Evolutionary conservation across 2,888 invertebrate genomes (phyloP).

Genomic region (Neuroscelio doddi): DNA sequence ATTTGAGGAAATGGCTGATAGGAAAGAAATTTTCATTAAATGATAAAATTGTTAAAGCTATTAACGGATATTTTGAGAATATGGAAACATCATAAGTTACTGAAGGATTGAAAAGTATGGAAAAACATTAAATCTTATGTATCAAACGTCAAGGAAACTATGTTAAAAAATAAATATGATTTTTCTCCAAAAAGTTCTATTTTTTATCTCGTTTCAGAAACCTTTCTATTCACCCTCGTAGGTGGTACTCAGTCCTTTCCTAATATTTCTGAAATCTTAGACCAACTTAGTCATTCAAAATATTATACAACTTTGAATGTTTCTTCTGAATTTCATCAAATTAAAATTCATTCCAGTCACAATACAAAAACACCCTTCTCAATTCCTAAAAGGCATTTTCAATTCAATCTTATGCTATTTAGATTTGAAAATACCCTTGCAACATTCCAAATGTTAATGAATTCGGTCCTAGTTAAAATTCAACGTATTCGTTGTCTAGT

Average conservation of each 20-base stretch:
- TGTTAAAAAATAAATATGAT: too few relatives aligned
- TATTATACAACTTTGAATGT: slow-evolving; percentile 55
- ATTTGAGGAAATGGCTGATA: too few relatives aligned
- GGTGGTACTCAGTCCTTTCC: slow-evolving; percentile 59
- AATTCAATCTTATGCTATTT: slow-evolving; percentile 58
- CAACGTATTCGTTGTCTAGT: slow-evolving; percentile 51
- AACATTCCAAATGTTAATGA: slow-evolving; percentile 58
- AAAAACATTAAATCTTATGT: too few relatives aligned
- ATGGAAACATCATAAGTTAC: too few relatives aligned
- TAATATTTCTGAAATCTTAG: slow-evolving; percentile 57
- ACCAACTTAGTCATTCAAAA: slow-evolving; percentile 47
- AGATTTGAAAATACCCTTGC: slow-evolving; percentile 58
- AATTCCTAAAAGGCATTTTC: slow-evolving; percentile 54
- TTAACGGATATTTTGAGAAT: too few relatives aligned
- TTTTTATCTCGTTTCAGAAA: too few relatives aligned
- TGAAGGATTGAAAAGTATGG: too few relatives aligned
- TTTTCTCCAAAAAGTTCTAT: too few relatives aligned
- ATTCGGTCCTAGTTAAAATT: slow-evolving; percentile 50
- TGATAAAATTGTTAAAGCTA: too few relatives aligned
- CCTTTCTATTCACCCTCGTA: too few relatives aligned
- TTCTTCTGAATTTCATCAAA: slow-evolving; percentile 58
- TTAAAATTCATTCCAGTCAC: slow-evolving; percentile 54
- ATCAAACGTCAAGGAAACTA: too few relatives aligned
- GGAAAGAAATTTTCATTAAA: too few relatives aligned
- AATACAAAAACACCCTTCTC: slow-evolving; percentile 59